Conservation (phyloP, 1,140 invertebrate genomes). For the Heliconius melpomene region DNA sequence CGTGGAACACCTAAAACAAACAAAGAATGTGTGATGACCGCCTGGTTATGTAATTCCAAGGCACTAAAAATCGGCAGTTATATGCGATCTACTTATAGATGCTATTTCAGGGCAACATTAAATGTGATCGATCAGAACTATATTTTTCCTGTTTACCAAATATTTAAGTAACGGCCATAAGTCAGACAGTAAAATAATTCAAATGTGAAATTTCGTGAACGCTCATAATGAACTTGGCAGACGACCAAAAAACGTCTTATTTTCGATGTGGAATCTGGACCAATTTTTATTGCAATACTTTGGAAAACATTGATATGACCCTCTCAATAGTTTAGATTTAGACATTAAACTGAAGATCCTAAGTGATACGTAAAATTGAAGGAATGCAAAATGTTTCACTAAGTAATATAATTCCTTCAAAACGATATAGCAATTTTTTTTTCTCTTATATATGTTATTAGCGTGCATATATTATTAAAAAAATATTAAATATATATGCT, state of each 20-base stretch:
- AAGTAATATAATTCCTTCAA: too few relatives aligned
- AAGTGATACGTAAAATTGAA: slow-evolving; percentile 11
- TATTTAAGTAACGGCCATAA: slow-evolving; percentile 81
- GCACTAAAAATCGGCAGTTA: slow-evolving; percentile 16
- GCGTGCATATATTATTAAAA: too few relatives aligned
- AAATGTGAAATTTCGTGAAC: slow-evolving; percentile 81
- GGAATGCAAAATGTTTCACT: background rate
- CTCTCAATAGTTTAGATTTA: slow-evolving; percentile 40
- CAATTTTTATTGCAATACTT: slow-evolving; percentile 79
- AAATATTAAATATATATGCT: background rate
- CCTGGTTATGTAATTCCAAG: slow-evolving; percentile 26
- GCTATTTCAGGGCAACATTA: slow-evolving; percentile 74
- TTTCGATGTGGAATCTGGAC: slow-evolving; percentile 81
- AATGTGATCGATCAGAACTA: slow-evolving; percentile 79
- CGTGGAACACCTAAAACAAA: background rate
- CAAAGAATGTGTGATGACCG: slow-evolving; percentile 11
- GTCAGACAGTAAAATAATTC: slow-evolving; percentile 81
- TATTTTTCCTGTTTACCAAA: slow-evolving; percentile 82
- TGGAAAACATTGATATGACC: slow-evolving; percentile 53
- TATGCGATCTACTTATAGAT: slow-evolving; percentile 65
- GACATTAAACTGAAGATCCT: slow-evolving; percentile 13
- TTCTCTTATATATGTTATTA: too few relatives aligned
- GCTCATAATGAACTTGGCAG: slow-evolving; percentile 81
- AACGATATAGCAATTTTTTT: too few relatives aligned
- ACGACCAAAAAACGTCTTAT: slow-evolving; percentile 80